Base-by-base conservation (phyloP, 2,888 invertebrate genomes). In the Drosophila setosimentum region DNA sequence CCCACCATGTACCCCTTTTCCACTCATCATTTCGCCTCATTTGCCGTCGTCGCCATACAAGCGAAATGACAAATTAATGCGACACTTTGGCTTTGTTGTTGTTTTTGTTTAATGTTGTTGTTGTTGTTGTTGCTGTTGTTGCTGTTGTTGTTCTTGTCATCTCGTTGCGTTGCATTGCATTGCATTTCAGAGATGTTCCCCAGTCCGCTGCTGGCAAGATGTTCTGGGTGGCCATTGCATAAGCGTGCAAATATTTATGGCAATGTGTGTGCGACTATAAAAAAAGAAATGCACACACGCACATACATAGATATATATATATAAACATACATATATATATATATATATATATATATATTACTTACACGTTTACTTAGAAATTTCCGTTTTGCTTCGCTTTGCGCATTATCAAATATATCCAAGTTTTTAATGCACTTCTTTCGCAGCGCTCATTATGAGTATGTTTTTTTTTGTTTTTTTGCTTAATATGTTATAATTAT, bases 61-160 rank as follows among this genome's bases (percentile, higher is more conserved):
- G 73, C 77, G 69, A 82, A 89, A 87, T 84, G 84, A 84, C 89
- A 84, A 84, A 84, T 84, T 84, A 89, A 84, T 89, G 89, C 78
- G 72, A 78, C 72, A 73, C 86, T 83, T 86, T 69, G 60, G 45
- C 60, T 51, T 59, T 66, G 59, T 55, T 61, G 64, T 55, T 55
- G 55, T 29, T 45, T 16, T 2, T 24, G 3, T 45, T 45, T 21
- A 13, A 21, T 29, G 54, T 13, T 53, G 62, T 50, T 45, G 33
- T 45, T 68, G 69, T 48, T 61, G 42, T 54, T 68, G 30, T 62
- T 67, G 67, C 24, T 67, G 51, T 55, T 72, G 33, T 37, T 18
- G 50, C 8, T 61, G 48, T 42, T 49, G 30, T 50, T 27, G 50
- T 13, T 65, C 42, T 48, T 49, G 66, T 35, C 54, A 42, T 55